Evolutionary conservation across 1,140 invertebrate species (phyloP), one percentile per base, ranked within the genome.

Genomic region (Sycophaga agraensis): DNA sequence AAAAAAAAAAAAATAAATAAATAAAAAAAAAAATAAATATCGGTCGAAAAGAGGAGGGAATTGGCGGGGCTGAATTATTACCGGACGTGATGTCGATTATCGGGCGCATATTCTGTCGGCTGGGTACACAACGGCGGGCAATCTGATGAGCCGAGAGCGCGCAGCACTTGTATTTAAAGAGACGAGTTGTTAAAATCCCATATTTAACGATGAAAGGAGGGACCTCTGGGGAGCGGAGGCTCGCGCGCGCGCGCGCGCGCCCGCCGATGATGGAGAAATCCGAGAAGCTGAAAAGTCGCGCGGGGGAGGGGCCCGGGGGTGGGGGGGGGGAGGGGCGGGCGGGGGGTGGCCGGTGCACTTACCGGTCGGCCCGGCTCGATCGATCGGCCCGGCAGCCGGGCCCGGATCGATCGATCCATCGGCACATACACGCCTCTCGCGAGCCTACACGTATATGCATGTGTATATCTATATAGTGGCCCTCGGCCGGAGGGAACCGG

Each of bases 351-450:
- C n/a, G n/a, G n/a, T n/a, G 31, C 34, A 24, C 49, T 60, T 60
- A 53, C 40, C 66, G 61, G 4, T 66, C 56, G 67, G n/a, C 14
- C 14, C 16, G 48, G 34, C 19, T 14, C 66, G 65, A 19, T 67
- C 64, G 68, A 72, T 73, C 70, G 54, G 49, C 65, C 63, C 53
- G 68, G 59, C 43, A 42, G 21, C 54, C n/a, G 51, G 39, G 19
- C 19, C 48, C 14, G 14, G 28, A 51, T 28, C 58, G 58, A 60
- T 53, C 48, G 53, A 63, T 63, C 46, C 54, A 55, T 60, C 35
- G 49, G 48, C 26, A 42, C 26, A 53, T 43, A 57, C 39, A 37
- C 61, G 55, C 61, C 48, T 58, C 61, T 58, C 65, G 42, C 45
- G 39, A 43, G 62, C 55, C 37, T 48, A 59, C 45, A 14, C 17